Evolutionary conservation across 2,888 invertebrate genomes (phyloP).

Genomic region (Siphlonurus alternatus): DNA sequence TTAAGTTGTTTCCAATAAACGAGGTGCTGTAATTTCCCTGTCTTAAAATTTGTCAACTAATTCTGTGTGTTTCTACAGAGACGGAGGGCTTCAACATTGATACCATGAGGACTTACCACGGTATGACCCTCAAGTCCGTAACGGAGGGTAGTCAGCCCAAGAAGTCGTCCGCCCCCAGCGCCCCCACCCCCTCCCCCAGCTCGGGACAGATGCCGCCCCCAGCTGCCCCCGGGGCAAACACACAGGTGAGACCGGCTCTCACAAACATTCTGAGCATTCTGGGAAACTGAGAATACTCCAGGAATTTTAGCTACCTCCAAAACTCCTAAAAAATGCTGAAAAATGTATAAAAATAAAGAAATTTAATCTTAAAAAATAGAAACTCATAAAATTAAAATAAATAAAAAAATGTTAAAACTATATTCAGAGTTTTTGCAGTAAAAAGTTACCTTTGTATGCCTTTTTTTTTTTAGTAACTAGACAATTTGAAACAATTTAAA

Average conservation of each 20-base stretch:
- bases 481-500: no score
- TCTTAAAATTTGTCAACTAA: no score
- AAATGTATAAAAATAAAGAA: no score
- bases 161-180: conserved; percentile 25
- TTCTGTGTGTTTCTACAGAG: conserved; percentile 43
- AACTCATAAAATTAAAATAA: no score
- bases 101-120: conserved; percentile 96
- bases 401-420: no score
- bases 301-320: not conserved
- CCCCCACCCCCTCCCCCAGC: conserved; percentile 11
- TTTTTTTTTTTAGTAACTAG: no score
- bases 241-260: not conserved
- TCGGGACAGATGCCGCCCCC: conserved; percentile 28
- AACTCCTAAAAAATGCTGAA: no score
- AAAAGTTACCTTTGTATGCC: no score
- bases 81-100: conserved; percentile 98
- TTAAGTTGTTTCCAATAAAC: no score
- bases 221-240: conserved; percentile 20
- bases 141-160: conserved; percentile 70
- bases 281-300: not conserved
- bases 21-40: no score
- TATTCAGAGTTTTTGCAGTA: no score
- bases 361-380: no score
- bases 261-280: not conserved
- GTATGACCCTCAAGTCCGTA: conserved; percentile 93